phyloP scores from a whole-genome alignment of 2,797 vertebrate genomes.

The Hippocampus kuda region DNA sequence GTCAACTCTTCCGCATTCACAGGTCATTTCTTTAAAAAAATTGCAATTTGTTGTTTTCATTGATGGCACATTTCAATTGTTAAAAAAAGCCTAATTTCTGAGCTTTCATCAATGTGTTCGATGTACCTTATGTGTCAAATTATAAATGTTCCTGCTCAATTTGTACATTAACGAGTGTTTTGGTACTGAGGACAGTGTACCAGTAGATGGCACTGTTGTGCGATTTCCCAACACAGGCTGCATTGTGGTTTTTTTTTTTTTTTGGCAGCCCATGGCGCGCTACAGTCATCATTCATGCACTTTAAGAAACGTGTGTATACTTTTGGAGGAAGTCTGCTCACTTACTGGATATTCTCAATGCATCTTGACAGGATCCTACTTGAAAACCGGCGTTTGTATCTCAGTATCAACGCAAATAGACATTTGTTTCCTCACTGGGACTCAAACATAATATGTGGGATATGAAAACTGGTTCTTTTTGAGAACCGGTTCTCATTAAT shows the following conservation, averaged over 20 bases:
- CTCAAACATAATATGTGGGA: background rate
- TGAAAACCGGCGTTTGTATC: no score
- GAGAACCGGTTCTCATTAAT: no score
- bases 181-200: slow-evolving; percentile 20
- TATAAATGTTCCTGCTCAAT: background rate
- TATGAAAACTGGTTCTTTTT: background rate
- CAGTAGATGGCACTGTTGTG: slow-evolving; percentile 53
- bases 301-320: background rate
- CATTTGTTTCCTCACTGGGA: no score
- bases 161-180: slow-evolving; percentile 3
- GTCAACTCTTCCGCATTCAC: no score
- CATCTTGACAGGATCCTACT: no score
- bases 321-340: background rate
- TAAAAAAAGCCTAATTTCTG: no score
- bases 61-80: no score
- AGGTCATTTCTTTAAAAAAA: no score
- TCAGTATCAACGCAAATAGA: no score
- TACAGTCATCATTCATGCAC: background rate
- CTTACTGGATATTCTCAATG: background rate
- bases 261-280: background rate
- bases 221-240: slow-evolving; percentile 14
- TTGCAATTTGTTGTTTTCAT: no score
- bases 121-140: no score
- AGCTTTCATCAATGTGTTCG: no score
- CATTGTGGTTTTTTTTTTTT: background rate